Evolutionary conservation across 2,113 vertebrate species (phyloP).

Genomic region (Chaetodon auriga): DNA sequence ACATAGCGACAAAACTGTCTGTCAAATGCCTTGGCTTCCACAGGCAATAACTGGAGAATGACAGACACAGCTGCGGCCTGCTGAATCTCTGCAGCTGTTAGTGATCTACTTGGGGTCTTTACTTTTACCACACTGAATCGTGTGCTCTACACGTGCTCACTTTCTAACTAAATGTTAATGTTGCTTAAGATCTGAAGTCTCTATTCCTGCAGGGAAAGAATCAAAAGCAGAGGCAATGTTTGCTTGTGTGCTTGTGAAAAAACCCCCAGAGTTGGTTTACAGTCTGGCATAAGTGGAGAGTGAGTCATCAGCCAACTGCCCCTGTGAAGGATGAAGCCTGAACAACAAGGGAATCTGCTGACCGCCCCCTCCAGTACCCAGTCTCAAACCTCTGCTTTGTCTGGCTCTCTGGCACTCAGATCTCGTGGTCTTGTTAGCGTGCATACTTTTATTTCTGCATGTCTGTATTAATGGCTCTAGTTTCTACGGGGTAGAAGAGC

Average conservation of each 20-base stretch:
- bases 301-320: conserved; percentile 78
- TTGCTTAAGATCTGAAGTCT: not conserved
- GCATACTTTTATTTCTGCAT: conserved; percentile 48
- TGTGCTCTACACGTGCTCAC: not conserved
- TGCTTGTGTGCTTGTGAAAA: conserved; percentile 30
- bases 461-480: conserved; percentile 30
- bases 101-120: conserved; percentile 7
- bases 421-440: conserved; percentile 59
- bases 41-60: conserved; percentile 33
- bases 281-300: conserved; percentile 62
- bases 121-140: not conserved
- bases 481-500: conserved; percentile 16
- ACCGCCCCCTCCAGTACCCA: conserved; percentile 39
- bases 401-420: not conserved
- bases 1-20: conserved; percentile 5
- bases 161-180: conserved; percentile 15
- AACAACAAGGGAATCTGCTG: conserved; percentile 66
- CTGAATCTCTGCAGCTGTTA: conserved; percentile 47
- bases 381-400: conserved; percentile 71
- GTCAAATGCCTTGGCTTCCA: conserved; percentile 25
- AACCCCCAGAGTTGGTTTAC: conserved; percentile 42
- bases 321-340: conserved; percentile 26
- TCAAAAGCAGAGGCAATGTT: conserved; percentile 46
- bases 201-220: conserved; percentile 15
- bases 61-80: conserved; percentile 49